Percentiles rank a stretch among this genome's conserved stretches.
These are phyloP conservation scores for Clinocottus analis DNA, from an alignment of 2,113 vertebrate genomes.

Conservation along the genomic window DNA sequence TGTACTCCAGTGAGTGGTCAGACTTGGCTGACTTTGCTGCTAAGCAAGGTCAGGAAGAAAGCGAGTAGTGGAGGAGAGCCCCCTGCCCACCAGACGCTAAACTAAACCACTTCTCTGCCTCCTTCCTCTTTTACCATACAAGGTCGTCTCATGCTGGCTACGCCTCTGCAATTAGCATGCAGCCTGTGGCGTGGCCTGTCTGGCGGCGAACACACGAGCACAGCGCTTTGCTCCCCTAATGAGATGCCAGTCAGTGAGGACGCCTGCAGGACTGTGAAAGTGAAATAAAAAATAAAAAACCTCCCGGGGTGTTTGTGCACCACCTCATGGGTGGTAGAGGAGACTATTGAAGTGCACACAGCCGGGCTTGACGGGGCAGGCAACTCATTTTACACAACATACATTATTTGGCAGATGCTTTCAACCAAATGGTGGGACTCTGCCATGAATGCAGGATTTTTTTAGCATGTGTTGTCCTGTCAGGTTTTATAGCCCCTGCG, in stretches of 20 bases:
- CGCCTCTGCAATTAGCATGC: constrained; percentile 81
- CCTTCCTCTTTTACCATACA: constrained; percentile 59
- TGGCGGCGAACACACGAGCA: constrained; percentile 59
- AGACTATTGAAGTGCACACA: constrained; percentile 50
- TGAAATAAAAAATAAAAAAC: constrained; percentile 29
- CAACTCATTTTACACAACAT: constrained; percentile 53
- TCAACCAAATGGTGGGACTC: constrained; percentile 19
- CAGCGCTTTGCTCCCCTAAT: constrained; percentile 69
- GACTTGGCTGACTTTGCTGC: constrained; percentile 61
- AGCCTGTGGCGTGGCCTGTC: constrained; percentile 77
- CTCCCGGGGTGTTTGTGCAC: constrained; percentile 45
- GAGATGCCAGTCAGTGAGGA: constrained; percentile 75
- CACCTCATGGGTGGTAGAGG: constrained; percentile 59
- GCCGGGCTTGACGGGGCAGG: constrained; percentile 11
- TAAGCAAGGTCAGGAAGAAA: constrained; percentile 69
- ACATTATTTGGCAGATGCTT: constrained; percentile 35
- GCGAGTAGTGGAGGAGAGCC: constrained; percentile 38
- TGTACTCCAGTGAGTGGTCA: constrained; percentile 44
- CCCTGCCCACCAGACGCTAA: constrained; percentile 59
- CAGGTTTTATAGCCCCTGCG: background rate
- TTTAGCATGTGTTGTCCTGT: background rate
- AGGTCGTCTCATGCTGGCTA: constrained; percentile 74
- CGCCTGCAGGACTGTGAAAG: constrained; percentile 57
- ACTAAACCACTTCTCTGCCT: constrained; percentile 59
- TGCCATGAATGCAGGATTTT: constrained; percentile 24